Base-by-base conservation (phyloP, 2,888 invertebrate species). In the Caenorhabditis imperialis region DNA sequence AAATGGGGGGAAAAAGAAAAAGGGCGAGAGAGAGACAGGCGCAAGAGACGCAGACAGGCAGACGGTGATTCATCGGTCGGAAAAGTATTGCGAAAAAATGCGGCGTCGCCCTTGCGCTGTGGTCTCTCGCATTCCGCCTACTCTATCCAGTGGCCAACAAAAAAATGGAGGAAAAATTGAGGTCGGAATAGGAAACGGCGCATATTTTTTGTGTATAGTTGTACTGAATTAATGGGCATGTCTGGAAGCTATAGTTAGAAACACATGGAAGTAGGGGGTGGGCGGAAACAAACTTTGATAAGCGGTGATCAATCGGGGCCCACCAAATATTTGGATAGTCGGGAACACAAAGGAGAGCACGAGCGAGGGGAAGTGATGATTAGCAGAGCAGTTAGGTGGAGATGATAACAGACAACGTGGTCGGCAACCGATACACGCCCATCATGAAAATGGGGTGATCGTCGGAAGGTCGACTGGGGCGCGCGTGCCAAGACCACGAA, bases 151-250 rank as follows among this genome's bases (percentile, higher is more conserved):
- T 35, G 8, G 20, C 50, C 20, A 23, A 16, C 40, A 16, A 30
- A 50, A 44, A 63, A 54, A 47, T n/a, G n/a, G n/a, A n/a, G n/a
- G n/a, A n/a, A n/a, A n/a, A 38, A 55, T 55, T 55, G 63, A 65
- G 63, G 55, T 55, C 63, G 63, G 63, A 54, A 54, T 63, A 54
- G 63, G 63, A 65, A 65, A 65, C 55, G 18, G 33, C 48, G 22
- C 30, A 65, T 47, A 45, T 54, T 65, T 55, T 47, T 12, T n/a
- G n/a, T n/a, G n/a, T n/a, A n/a, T n/a, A n/a, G 53, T 27, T 62
- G 20, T 53, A 62, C 45, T 45, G 51, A 45, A 53, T 53, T 50
- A 40, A 40, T 44, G 33, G 40, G 42, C 27, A 20, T 18, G 40
- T 20, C 42, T 22, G 22, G 18, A 45, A 16, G 23, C 6, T 23